These are phyloP conservation scores for Acleris cristana DNA, from an alignment of 2,888 invertebrate genomes.

Conservation along the genomic window DNA sequence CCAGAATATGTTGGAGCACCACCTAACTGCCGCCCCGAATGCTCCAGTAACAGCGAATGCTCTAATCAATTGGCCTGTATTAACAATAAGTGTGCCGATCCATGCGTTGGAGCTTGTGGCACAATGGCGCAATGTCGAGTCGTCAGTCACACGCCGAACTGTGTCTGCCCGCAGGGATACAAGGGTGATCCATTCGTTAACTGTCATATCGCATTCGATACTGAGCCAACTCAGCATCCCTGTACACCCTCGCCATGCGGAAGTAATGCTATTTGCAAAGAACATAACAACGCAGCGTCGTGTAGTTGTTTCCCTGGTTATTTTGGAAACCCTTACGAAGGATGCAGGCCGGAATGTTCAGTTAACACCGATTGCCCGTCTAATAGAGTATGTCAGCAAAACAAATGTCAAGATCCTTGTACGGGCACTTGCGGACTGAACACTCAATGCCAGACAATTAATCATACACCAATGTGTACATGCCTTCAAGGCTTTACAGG, in stretches of 20 bases:
- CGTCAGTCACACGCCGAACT: conserved; percentile 88
- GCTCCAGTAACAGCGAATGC: conserved; percentile 89
- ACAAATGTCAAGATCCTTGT: conserved; percentile 90
- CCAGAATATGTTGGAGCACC: conserved; percentile 87
- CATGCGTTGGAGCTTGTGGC: conserved; percentile 89
- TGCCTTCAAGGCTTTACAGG: conserved; percentile 87
- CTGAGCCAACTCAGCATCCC: conserved; percentile 68
- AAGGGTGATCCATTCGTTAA: conserved; percentile 89
- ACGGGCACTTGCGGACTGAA: conserved; percentile 90
- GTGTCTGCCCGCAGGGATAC: conserved; percentile 86
- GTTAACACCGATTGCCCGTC: conserved; percentile 89
- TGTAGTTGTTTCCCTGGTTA: conserved; percentile 88
- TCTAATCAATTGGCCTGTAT: conserved; percentile 86
- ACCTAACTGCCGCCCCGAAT: conserved; percentile 89
- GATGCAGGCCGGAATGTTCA: conserved; percentile 90
- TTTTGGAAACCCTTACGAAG: conserved; percentile 86
- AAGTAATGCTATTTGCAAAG: conserved; percentile 87
- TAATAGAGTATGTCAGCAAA: conserved; percentile 88
- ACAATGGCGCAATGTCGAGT: conserved; percentile 88
- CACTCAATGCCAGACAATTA: conserved; percentile 88
- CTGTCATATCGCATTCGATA: conserved; percentile 76
- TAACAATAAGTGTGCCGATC: conserved; percentile 89
- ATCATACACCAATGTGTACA: conserved; percentile 88
- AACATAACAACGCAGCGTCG: conserved; percentile 87
- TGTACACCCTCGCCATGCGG: conserved; percentile 90